Percentiles rank a stretch among this genome's conserved stretches.
These are phyloP conservation scores for Xenopus borealis DNA, from an alignment of 2,113 vertebrate genomes.

Conservation along the genomic window DNA sequence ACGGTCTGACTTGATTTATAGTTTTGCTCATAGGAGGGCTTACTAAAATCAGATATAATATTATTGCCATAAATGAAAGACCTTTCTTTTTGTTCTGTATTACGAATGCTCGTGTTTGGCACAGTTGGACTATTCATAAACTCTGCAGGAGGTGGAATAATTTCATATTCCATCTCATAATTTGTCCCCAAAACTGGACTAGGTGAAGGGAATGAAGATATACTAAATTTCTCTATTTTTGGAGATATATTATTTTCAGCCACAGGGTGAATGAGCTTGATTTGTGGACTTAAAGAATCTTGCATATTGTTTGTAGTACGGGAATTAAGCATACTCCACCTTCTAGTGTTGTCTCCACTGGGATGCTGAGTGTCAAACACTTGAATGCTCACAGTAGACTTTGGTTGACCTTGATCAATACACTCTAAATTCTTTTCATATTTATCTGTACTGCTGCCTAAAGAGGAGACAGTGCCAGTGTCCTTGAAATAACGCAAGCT, in stretches of 20 bases:
- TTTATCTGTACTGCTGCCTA: neutral
- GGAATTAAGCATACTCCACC: no score
- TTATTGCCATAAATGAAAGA: conserved; percentile 40
- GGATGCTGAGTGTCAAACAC: neutral
- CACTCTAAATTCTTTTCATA: neutral
- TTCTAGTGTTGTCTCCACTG: neutral
- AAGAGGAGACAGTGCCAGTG: neutral
- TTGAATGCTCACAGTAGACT: neutral
- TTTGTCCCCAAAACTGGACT: conserved; percentile 31
- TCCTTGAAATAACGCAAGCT: neutral
- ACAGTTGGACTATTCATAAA: conserved; percentile 71
- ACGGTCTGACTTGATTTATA: conserved; percentile 1
- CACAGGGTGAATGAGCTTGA: neutral
- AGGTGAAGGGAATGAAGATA: conserved; percentile 5
- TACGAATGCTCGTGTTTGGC: conserved; percentile 47
- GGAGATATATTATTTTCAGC: neutral
- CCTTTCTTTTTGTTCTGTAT: conserved; percentile 50
- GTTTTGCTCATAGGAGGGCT: conserved; percentile 14
- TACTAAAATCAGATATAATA: conserved; percentile 28
- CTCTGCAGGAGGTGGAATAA: conserved; percentile 88
- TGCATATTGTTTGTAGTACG: no score
- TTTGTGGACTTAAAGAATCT: neutral
- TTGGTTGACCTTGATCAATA: neutral
- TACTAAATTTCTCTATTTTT: neutral
- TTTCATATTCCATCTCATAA: conserved; percentile 54